phyloP scores from a whole-genome alignment of 2,113 vertebrate species.

The Electrona antarctica region DNA sequence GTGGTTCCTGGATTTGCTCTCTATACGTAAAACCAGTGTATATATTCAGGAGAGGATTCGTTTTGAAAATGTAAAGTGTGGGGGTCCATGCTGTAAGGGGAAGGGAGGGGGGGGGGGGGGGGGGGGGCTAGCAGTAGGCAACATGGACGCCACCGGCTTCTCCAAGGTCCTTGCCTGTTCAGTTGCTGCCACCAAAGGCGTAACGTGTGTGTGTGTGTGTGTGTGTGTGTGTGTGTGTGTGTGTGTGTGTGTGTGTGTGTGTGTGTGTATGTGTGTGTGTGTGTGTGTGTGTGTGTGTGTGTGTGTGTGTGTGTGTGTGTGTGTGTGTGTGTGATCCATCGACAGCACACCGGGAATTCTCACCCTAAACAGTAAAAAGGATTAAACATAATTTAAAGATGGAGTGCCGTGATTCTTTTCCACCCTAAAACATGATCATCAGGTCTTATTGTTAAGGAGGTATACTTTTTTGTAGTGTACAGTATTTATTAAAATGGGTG shows the following conservation, averaged over 20 bases:
- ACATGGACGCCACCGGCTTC: conserved; percentile 76
- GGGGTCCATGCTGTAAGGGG: conserved; percentile 78
- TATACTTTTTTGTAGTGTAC: too few species aligned
- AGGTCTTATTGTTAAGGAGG: too few species aligned
- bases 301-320: neutral
- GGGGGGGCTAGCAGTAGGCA: conserved; percentile 63
- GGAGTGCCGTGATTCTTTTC: too few species aligned
- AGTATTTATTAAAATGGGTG: too few species aligned
- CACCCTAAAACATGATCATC: too few species aligned
- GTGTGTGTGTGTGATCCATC: conserved; percentile 24
- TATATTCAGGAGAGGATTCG: conserved; percentile 86
- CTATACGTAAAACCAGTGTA: conserved; percentile 88
- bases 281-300: too few species aligned
- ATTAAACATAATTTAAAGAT: too few species aligned
- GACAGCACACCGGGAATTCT: conserved; percentile 45
- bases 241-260: too few species aligned
- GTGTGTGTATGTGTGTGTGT: conserved; percentile 14
- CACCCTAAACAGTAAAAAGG: conserved; percentile 15
- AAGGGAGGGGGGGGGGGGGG: conserved; percentile 63
- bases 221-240: too few species aligned
- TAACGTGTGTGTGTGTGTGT: neutral
- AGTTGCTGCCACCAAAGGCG: conserved; percentile 53
- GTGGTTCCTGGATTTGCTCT: conserved; percentile 83
- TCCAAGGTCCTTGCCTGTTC: conserved; percentile 66
- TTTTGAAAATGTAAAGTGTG: conserved; percentile 92